phyloP scores from a whole-genome alignment of 1,140 invertebrate species.

The Lethrus apterus region DNA sequence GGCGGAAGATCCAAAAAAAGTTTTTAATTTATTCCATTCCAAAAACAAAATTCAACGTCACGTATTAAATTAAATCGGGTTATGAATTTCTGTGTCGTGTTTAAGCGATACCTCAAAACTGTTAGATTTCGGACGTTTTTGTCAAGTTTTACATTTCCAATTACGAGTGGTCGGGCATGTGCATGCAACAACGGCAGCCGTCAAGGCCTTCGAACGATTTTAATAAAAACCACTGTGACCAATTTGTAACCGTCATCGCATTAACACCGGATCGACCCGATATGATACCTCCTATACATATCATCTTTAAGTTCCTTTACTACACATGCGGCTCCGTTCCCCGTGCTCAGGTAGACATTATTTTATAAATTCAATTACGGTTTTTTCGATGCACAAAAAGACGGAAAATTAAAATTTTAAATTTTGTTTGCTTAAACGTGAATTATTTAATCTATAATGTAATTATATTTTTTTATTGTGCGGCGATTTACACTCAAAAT shows the following conservation, averaged over 20 bases:
- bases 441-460: neutral
- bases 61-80: too few relatives aligned
- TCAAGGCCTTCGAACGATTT: conserved; percentile 8
- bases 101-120: too few relatives aligned
- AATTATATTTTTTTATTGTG: neutral
- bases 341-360: conserved; percentile 4
- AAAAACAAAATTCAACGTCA: too few relatives aligned
- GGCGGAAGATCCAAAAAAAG: too few relatives aligned
- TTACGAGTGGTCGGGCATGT: conserved; percentile 9
- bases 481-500: neutral
- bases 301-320: conserved; percentile 12
- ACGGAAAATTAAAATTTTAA: neutral
- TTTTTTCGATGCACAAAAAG: conserved; percentile 1
- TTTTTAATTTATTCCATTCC: too few relatives aligned
- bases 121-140: too few relatives aligned
- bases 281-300: conserved; percentile 13
- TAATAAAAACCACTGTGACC: conserved; percentile 12
- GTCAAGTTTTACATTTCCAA: too few relatives aligned
- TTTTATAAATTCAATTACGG: conserved; percentile 14
- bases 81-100: too few relatives aligned
- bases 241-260: conserved; percentile 16
- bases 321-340: conserved; percentile 1
- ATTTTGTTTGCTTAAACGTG: neutral
- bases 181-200: conserved; percentile 5
- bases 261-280: conserved; percentile 9